phyloP scores from a whole-genome alignment of 2,888 invertebrate species.

The Nasonia oneida region DNA sequence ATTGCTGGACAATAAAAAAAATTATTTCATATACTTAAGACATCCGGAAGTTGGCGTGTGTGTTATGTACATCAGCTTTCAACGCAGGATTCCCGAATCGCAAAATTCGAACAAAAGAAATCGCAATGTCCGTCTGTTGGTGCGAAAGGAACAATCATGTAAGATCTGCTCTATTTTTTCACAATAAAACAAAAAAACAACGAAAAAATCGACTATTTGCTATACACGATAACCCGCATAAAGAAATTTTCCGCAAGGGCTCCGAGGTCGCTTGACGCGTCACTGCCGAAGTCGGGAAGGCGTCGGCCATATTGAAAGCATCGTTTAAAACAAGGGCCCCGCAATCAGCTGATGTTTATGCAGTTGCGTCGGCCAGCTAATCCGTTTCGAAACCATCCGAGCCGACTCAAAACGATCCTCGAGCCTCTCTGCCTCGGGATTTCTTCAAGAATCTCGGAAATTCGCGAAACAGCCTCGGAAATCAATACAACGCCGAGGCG shows the following conservation, averaged over 20 bases:
- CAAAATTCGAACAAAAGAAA: neutral
- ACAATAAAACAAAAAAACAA: neutral
- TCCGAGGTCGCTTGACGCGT: slow-evolving; percentile 9
- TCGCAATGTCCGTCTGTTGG: neutral
- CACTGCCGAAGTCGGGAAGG: slow-evolving; percentile 21
- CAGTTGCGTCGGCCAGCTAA: neutral
- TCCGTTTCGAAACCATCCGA: too few species aligned
- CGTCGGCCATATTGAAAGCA: slow-evolving; percentile 38
- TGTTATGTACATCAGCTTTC: neutral
- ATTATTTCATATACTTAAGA: slow-evolving; percentile 38
- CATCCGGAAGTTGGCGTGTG: neutral
- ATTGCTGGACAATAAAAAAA: slow-evolving; percentile 72
- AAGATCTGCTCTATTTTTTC: slow-evolving; percentile 7
- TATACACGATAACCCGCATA: neutral
- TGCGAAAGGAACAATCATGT: neutral
- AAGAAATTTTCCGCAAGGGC: neutral
- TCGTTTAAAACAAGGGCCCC: slow-evolving; percentile 36
- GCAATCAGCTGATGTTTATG: slow-evolving; percentile 47
- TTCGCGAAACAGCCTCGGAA: neutral
- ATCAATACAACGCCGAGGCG: neutral
- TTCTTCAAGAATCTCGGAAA: neutral
- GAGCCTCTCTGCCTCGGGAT: neutral
- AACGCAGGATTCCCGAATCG: neutral
- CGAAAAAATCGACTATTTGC: neutral
- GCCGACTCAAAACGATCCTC: neutral